Evolutionary conservation across 2,888 invertebrate genomes (phyloP), one percentile per base, ranked within the genome.

Genomic region (Tridacna gigas): DNA sequence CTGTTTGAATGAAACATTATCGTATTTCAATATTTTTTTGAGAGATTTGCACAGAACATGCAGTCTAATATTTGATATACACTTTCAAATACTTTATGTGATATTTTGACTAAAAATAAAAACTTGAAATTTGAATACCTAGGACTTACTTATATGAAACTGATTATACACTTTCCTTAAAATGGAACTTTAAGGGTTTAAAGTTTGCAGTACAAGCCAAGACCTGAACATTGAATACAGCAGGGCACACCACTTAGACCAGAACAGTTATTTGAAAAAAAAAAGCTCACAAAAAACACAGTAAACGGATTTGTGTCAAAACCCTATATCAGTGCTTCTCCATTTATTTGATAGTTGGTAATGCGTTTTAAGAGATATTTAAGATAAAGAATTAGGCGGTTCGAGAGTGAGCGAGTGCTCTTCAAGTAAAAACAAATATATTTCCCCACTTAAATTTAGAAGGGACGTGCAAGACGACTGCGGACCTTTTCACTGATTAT

Each of bases 331-430:
- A 65, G 71, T 71, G 28, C 86, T 74, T 61, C 48, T 69, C 75
- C 81, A 83, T 73, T 74, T 74, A 63, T 60, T 77, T 79, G 86
- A 86, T 86, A 81, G 83, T 74, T 65, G 74, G 82, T 86, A 86
- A 86, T 86, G 86, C 85, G 80, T 85, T 85, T 85, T 82, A 73
- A 80, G 80, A 80, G 86, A 79, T 82, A 79, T 85, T 85, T 77
- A 78, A 85, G 85, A 85, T 82, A 85, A 82, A 73, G 82, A 82
- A 80, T 80, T 77, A 63, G 63, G 28, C 61, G 63, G 75, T 25
- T 71, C n/a, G 75, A 75, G 63, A 63, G 75, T 45, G 25, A 78
- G 79, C 77, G 79, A 84, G 82, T 79, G 79, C 79, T 73, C 79
- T 66, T 82, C 79, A 84, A 79, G 84, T 77, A 73, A 79, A 84